Evolutionary conservation across 2,888 invertebrate genomes (phyloP).

Genomic region (Belgica antarctica): DNA sequence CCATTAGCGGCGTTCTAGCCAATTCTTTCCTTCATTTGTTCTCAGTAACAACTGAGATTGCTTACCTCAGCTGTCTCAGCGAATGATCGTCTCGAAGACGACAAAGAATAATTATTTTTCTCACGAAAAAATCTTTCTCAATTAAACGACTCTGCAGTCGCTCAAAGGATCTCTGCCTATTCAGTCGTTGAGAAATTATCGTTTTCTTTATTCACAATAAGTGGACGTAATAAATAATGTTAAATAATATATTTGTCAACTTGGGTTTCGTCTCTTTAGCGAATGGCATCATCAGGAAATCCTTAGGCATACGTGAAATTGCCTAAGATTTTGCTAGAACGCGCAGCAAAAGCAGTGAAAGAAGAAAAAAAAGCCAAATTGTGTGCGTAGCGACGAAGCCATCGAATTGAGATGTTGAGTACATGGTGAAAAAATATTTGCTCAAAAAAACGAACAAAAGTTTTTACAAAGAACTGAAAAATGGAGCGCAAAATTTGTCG

Average conservation of each 20-base stretch:
- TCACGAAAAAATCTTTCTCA: background rate
- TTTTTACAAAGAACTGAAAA: slow-evolving; percentile 5
- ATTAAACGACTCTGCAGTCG: background rate
- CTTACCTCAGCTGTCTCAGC: too few relatives aligned
- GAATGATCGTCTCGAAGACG: background rate
- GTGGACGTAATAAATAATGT: slow-evolving; percentile 13
- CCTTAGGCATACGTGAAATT: background rate
- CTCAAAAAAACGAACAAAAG: background rate
- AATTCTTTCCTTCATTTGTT: too few relatives aligned
- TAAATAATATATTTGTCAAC: background rate
- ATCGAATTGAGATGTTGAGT: background rate
- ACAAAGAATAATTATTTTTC: background rate
- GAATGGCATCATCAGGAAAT: slow-evolving; percentile 26
- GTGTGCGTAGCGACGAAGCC: too few relatives aligned
- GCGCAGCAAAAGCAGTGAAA: background rate
- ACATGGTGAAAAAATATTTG: background rate
- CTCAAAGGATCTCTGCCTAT: background rate
- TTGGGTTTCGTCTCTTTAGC: background rate
- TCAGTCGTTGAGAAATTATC: background rate
- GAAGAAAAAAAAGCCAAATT: background rate
- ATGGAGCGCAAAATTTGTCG: slow-evolving; percentile 19
- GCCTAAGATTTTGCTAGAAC: background rate
- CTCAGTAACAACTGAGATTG: too few relatives aligned
- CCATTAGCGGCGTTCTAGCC: too few relatives aligned
- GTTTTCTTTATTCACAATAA: slow-evolving; percentile 32